phyloP scores from a whole-genome alignment of 2,113 vertebrate species.

The Peromyscus californicus region DNA sequence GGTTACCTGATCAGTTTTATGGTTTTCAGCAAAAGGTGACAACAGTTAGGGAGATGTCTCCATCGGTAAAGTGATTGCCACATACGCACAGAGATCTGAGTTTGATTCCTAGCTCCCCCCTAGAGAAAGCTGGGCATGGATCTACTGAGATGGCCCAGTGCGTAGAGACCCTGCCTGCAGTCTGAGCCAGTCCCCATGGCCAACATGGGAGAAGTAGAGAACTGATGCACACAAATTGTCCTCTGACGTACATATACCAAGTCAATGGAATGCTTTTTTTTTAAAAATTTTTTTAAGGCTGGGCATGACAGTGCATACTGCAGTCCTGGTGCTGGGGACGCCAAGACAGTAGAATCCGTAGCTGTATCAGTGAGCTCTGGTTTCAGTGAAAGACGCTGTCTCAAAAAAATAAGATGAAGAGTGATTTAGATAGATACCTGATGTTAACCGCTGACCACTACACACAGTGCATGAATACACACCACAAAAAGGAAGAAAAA shows the following conservation, averaged over 20 bases:
- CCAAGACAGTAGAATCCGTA: neutral
- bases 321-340: neutral
- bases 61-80: neutral
- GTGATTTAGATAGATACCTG: neutral
- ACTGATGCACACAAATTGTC: too few relatives aligned
- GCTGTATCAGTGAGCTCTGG: neutral
- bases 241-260: too few relatives aligned
- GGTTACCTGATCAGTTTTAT: constrained; percentile 28
- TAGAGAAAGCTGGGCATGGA: neutral
- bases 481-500: neutral
- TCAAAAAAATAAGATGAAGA: neutral
- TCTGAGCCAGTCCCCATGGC: neutral
- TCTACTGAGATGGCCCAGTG: neutral
- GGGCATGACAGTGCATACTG: neutral
- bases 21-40: neutral
- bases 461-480: too few relatives aligned
- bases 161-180: neutral
- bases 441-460: neutral
- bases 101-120: neutral
- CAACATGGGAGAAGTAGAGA: neutral
- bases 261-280: neutral
- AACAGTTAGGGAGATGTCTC: neutral
- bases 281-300: neutral
- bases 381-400: neutral
- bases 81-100: neutral